Percentiles rank a stretch among this genome's conserved stretches.
These are phyloP conservation scores for Pachyramphus minor DNA, from an alignment of 2,113 vertebrate species.

Conservation along the genomic window DNA sequence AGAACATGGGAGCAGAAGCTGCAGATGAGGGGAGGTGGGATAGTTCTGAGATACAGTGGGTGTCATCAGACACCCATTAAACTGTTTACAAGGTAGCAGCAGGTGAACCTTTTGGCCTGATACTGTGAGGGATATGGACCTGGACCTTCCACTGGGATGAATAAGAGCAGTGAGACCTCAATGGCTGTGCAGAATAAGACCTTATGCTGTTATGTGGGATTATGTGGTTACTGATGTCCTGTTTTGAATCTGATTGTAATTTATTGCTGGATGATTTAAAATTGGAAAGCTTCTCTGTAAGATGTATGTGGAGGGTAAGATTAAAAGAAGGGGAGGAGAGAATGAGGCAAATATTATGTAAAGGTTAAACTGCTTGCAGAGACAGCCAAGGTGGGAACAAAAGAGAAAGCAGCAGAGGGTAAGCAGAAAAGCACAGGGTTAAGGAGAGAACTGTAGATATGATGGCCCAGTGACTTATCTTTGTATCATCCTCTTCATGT, in stretches of 20 bases:
- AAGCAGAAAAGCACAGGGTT: slow-evolving; percentile 24
- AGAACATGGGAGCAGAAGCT: neutral
- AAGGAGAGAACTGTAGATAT: neutral
- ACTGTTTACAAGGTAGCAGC: neutral
- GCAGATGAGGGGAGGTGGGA: neutral
- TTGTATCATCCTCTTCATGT: neutral
- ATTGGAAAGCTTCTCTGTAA: neutral
- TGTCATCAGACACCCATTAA: neutral
- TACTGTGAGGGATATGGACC: neutral
- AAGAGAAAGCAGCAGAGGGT: neutral
- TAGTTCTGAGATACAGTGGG: neutral
- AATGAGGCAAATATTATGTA: neutral
- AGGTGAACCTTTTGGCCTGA: neutral
- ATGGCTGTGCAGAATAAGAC: neutral
- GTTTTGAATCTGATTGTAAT: neutral
- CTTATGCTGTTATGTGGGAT: neutral
- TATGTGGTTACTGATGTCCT: neutral
- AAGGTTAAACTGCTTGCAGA: neutral
- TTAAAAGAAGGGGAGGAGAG: neutral
- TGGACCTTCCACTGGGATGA: neutral
- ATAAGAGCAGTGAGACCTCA: neutral
- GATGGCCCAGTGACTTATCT: neutral
- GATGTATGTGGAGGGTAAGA: neutral
- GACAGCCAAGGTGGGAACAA: neutral
- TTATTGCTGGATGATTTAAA: neutral